phyloP scores from a whole-genome alignment of 1,140 invertebrate genomes.

The Bombyx mandarina region DNA sequence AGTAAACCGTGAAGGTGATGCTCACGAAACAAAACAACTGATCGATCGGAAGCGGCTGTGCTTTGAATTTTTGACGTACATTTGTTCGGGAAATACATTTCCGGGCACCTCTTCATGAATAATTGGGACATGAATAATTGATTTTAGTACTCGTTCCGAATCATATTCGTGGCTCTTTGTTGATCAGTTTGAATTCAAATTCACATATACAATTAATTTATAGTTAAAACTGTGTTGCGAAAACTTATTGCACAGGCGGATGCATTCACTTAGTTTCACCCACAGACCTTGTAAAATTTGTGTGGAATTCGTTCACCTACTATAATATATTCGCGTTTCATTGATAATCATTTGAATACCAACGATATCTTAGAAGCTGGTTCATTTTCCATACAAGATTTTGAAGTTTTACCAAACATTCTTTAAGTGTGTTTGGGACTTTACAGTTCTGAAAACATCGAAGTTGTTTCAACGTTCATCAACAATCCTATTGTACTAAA shows the following conservation, averaged over 20 bases:
- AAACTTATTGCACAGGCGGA: too few relatives aligned
- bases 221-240: too few relatives aligned
- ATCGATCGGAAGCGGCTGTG: slow-evolving; percentile 54
- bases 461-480: slow-evolving; percentile 41
- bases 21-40: slow-evolving; percentile 40
- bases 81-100: slow-evolving; percentile 43
- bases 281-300: too few relatives aligned
- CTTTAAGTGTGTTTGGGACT: too few relatives aligned
- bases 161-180: too few relatives aligned
- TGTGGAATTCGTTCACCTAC: background rate
- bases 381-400: too few relatives aligned
- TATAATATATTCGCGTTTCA: slow-evolving; percentile 2
- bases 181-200: too few relatives aligned
- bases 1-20: slow-evolving; percentile 55
- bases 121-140: slow-evolving; percentile 23
- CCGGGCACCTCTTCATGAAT: slow-evolving; percentile 37
- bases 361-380: too few relatives aligned
- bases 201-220: too few relatives aligned
- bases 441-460: slow-evolving; percentile 36
- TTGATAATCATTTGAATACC: background rate
- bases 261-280: too few relatives aligned
- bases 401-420: too few relatives aligned
- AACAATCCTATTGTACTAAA: slow-evolving; percentile 54
- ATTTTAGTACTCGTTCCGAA: slow-evolving; percentile 1
- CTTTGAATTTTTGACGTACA: slow-evolving; percentile 51